A percentile compares a stretch with the other conserved stretches of the same genome.
Evolutionary conservation across 2,113 vertebrate genomes (phyloP).

Genomic region (Petrocephalus microphthalmus): DNA sequence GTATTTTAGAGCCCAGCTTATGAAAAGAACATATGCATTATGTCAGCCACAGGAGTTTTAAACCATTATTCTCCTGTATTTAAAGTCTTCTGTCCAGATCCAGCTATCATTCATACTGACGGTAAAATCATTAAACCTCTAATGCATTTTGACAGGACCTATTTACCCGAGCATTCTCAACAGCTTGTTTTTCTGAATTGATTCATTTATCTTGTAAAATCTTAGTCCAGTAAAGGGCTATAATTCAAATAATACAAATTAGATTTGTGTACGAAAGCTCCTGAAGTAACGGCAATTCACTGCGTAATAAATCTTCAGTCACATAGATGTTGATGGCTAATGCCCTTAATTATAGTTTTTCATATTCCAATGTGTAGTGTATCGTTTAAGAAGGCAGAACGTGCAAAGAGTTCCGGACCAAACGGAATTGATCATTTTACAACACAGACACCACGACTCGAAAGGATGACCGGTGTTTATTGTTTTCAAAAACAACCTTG

Average conservation of each 20-base stretch:
- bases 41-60: constrained; percentile 5
- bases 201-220: background rate
- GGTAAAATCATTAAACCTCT: constrained; percentile 62
- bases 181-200: background rate
- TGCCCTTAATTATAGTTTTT: background rate
- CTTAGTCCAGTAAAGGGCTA: background rate
- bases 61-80: constrained; percentile 46
- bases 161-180: background rate
- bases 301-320: background rate
- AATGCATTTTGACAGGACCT: constrained; percentile 35
- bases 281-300: background rate
- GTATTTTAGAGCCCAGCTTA: constrained; percentile 38
- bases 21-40: constrained; percentile 1
- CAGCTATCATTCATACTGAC: constrained; percentile 57
- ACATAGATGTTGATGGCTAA: background rate
- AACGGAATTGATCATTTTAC: background rate
- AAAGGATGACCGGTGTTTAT: background rate
- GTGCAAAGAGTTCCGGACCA: background rate
- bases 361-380: background rate
- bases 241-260: background rate
- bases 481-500: background rate
- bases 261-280: background rate
- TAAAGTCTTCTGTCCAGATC: constrained; percentile 47
- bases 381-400: background rate
- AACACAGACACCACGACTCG: background rate